Percentiles rank a stretch among this genome's conserved stretches.
Evolutionary conservation across 2,888 invertebrate species (phyloP).

Genomic region (Theretra japonica): DNA sequence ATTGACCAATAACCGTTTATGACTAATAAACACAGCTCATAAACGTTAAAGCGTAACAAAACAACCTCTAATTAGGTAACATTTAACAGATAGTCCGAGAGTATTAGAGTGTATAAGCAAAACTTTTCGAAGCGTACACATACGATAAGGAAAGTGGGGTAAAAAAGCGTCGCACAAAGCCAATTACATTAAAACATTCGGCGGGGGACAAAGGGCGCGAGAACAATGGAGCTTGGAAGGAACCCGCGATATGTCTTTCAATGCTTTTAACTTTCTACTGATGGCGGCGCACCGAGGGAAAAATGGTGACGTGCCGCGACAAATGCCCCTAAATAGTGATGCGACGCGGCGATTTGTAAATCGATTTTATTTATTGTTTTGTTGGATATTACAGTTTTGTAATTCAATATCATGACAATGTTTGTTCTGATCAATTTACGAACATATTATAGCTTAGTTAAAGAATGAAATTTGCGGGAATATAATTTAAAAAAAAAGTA

Average conservation of each 20-base stretch:
- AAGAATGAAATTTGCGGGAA: too few relatives aligned
- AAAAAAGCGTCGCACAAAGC: slow-evolving; percentile 78
- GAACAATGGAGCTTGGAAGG: slow-evolving; percentile 79
- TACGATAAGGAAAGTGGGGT: slow-evolving; percentile 54
- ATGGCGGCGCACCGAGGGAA: slow-evolving; percentile 76
- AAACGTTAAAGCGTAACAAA: slow-evolving; percentile 29
- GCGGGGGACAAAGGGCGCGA: slow-evolving; percentile 79
- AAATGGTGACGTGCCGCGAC: slow-evolving; percentile 82
- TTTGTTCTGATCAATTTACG: too few relatives aligned
- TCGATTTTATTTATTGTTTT: slow-evolving; percentile 29
- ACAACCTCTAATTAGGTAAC: slow-evolving; percentile 32
- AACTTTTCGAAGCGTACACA: slow-evolving; percentile 50
- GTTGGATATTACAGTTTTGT: background rate
- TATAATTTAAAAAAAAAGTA: too few relatives aligned
- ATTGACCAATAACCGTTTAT: background rate
- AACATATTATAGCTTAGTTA: too few relatives aligned
- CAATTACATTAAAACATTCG: slow-evolving; percentile 85
- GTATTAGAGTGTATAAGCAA: slow-evolving; percentile 46
- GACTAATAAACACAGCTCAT: background rate
- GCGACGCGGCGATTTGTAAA: slow-evolving; percentile 38
- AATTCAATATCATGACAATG: background rate
- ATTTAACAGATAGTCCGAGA: slow-evolving; percentile 11
- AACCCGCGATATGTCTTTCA: slow-evolving; percentile 84
- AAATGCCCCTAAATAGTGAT: slow-evolving; percentile 76
- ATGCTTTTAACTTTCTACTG: slow-evolving; percentile 84